Base-by-base conservation (phyloP, 2,888 invertebrate species). In the Lucinisca nassula region DNA sequence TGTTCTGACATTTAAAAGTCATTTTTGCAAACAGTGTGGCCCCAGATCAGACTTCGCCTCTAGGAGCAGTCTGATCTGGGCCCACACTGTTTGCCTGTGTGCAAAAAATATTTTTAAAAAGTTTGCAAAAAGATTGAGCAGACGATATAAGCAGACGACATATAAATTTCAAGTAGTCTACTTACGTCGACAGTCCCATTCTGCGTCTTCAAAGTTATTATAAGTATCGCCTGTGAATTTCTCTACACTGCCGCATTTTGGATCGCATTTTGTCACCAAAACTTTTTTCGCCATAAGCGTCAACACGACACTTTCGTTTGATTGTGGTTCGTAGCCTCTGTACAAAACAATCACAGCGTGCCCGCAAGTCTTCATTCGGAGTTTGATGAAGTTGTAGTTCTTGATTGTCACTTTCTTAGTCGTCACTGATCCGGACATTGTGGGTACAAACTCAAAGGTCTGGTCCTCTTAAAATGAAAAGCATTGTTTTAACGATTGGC, bases 321-420 rank as follows among this genome's bases (percentile, higher is more conserved):
- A 30, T 6, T 30, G 6, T 30, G 24, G 6, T 21, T 67, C 67
- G n/a, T n/a, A n/a, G n/a, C n/a, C n/a, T 17, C 45, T 45, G 17
- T 45, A 45, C 21, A 67, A 24, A 12, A 67, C 35, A 35, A 67
- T 0, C 0, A 82, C 74, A 4, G 86, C 82, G 72, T 86, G 79
- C 0, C 86, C 86, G 24, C 86, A 86, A 21, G 76, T 79, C 21
- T 58, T 35, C 0, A 79, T 72, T 27, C 86, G 79, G 14, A 86
- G 30, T 21, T 82, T 79, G 38, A 86, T 14, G 12, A 82, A 45
- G 21, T 79, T 37, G n/a, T 30, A n/a, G 24, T 73, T 58, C 3
- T 40, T 14, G 0, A 82, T 32, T 6, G 35, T 10, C 14, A 32
- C 30, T 27, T 72, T 51, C 24, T 32, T 32, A 0, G 45, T 30